Conservation (phyloP, 1,140 invertebrate species). For the Triops cancriformis region DNA sequence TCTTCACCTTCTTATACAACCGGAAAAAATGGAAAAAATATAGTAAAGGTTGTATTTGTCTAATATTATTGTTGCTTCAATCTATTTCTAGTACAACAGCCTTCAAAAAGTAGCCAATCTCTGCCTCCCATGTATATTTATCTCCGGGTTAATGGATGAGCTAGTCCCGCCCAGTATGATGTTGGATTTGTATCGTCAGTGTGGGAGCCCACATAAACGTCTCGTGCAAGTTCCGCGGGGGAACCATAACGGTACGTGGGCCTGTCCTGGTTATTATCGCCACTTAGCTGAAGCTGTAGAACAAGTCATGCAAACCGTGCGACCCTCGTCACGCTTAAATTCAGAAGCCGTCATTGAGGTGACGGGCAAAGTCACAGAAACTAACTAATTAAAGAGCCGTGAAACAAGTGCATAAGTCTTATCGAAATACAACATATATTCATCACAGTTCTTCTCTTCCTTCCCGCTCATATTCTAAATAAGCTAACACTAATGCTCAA, state of each 20-base stretch:
- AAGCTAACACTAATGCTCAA: no score
- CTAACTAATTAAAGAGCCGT: neutral
- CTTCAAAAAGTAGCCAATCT: constrained; percentile 57
- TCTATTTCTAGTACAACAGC: constrained; percentile 57
- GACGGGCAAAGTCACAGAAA: neutral
- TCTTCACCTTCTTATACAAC: constrained; percentile 19
- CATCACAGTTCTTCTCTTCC: neutral
- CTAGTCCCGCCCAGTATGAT: constrained; percentile 83
- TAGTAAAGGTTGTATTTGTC: constrained; percentile 15
- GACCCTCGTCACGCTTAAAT: neutral
- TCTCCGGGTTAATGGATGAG: constrained; percentile 70
- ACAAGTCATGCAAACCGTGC: constrained; percentile 14
- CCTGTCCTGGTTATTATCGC: constrained; percentile 51
- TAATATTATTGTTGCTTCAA: constrained; percentile 27
- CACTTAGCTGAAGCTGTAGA: constrained; percentile 38
- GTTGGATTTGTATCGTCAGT: constrained; percentile 59
- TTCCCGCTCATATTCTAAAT: no score
- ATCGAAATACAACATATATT: neutral
- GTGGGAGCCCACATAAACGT: constrained; percentile 57
- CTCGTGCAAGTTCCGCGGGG: constrained; percentile 59
- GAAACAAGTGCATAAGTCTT: neutral
- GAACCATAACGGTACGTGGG: constrained; percentile 85
- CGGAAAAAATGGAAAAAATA: no score
- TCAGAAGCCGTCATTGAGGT: neutral
- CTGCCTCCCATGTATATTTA: constrained; percentile 60